A percentile compares a stretch with the other conserved stretches of the same genome.
Evolutionary conservation across 2,113 vertebrate genomes (phyloP).

Genomic region (Lucifuga dentata): DNA sequence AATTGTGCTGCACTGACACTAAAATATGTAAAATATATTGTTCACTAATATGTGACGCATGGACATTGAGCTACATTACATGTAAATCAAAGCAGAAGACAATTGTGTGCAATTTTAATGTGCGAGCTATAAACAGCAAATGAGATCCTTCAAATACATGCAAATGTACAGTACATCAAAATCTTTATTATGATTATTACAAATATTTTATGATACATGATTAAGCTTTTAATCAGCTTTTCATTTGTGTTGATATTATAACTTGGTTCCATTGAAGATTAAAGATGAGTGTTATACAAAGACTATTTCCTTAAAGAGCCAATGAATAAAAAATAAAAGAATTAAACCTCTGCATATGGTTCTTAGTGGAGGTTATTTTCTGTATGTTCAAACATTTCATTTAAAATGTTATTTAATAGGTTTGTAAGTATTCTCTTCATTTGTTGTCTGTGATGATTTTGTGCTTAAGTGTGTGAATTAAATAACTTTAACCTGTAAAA

Average conservation of each 20-base stretch:
- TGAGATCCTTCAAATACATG: background rate
- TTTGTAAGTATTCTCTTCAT: background rate
- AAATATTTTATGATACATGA: conserved; percentile 33
- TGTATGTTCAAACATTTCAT: conserved; percentile 14
- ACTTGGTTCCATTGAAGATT: conserved; percentile 26
- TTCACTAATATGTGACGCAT: conserved; percentile 17
- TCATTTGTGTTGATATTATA: conserved; percentile 9
- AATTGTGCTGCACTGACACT: conserved; percentile 25
- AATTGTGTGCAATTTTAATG: conserved; percentile 8
- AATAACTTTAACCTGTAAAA: conserved; percentile 9
- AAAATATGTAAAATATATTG: conserved; percentile 32
- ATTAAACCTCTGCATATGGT: background rate
- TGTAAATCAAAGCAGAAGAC: background rate
- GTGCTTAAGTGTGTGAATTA: background rate
- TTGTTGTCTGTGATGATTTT: conserved; percentile 15
- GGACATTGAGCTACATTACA: conserved; percentile 12
- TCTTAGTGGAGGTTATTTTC: too few relatives aligned
- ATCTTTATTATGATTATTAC: conserved; percentile 5
- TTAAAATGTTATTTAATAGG: conserved; percentile 35
- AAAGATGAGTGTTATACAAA: conserved; percentile 46
- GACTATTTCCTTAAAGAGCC: conserved; percentile 56
- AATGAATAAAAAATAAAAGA: conserved; percentile 66
- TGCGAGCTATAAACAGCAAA: background rate
- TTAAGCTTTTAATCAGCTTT: conserved; percentile 20
- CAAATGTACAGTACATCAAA: conserved; percentile 16